Conservation (phyloP, 2,113 vertebrate species). For the Microcebus ravelobensis region DNA sequence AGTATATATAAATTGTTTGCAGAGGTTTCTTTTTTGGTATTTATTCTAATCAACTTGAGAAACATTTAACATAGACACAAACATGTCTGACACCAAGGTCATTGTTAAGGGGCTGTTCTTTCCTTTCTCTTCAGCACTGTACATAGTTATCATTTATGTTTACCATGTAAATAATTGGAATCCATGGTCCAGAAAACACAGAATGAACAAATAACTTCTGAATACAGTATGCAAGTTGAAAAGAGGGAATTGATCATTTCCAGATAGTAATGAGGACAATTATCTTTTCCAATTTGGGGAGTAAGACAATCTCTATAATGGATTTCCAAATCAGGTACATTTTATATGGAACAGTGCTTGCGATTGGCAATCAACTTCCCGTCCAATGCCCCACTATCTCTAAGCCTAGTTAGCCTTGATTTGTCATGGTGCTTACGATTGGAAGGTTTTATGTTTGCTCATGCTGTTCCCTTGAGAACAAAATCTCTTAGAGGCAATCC, state of each 20-base stretch:
- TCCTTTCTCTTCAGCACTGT: neutral
- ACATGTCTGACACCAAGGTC: neutral
- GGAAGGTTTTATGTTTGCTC: neutral
- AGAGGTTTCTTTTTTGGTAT: neutral
- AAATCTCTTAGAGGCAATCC: neutral
- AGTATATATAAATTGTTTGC: neutral
- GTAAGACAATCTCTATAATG: neutral
- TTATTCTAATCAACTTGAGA: neutral
- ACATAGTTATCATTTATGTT: neutral
- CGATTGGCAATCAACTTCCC: neutral
- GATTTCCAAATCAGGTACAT: neutral
- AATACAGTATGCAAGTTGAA: neutral
- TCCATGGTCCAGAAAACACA: neutral
- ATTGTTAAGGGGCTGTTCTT: neutral
- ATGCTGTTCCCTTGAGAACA: neutral
- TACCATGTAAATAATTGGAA: neutral
- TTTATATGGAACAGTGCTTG: neutral
- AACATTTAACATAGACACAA: neutral
- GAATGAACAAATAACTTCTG: neutral
- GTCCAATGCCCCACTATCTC: accelerated
- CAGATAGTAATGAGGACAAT: neutral
- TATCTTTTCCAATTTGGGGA: slow-evolving; percentile 11
- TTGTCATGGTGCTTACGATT: neutral
- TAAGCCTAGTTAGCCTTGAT: neutral
- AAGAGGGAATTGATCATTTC: neutral